Evolutionary conservation across 2,113 vertebrate genomes (phyloP), one percentile per base, ranked within the genome.

Genomic region (Lepidothrix coronata): DNA sequence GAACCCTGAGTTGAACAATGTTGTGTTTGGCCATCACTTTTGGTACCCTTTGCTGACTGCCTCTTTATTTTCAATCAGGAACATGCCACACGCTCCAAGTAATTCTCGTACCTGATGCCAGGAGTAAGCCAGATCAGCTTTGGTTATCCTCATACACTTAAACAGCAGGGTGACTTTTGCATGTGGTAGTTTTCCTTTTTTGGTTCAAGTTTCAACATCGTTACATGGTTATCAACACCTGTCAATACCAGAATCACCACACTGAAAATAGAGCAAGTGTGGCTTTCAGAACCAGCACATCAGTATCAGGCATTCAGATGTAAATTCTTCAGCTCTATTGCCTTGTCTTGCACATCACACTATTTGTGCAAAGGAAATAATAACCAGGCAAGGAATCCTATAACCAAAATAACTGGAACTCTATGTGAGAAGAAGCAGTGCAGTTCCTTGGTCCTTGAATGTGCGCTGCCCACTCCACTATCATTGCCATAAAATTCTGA

Each of bases 371-470:
- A 13, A 43, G 43, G 54, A 73, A 73, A 68, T 37, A 18, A 81
- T 57, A 44, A 62, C 31, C 6, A n/a, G 63, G 17, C 6, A 59
- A 78, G 23, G 21, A 74, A 49, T 51, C 46, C 51, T 93, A 57
- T 70, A 68, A 82, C 65, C 83, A 68, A 85, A 95, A 77, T 82
- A 86, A 89, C 86, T 94, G 80, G 52, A 91, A 91, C 61, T 90
- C 79, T 72, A 65, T 61, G 67, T 79, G 59, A 54, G 48, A 80
- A 93, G 49, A 78, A 78, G 67, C 73, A 71, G 58, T 58, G 33
- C n/a, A 88, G 12, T 2, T 85, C 82, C 90, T 66, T 72, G 31
- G 33, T 37, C 37, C 18, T 75, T 67, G 30, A 66, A 30, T 14
- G 11, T 74, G 46, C 35, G 52, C 66, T 85, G 72, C 35, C 83